Percentiles rank a stretch among this genome's conserved stretches.
phyloP scores from a whole-genome alignment of 1,140 invertebrate genomes.

The Euura saliciscinereae region DNA sequence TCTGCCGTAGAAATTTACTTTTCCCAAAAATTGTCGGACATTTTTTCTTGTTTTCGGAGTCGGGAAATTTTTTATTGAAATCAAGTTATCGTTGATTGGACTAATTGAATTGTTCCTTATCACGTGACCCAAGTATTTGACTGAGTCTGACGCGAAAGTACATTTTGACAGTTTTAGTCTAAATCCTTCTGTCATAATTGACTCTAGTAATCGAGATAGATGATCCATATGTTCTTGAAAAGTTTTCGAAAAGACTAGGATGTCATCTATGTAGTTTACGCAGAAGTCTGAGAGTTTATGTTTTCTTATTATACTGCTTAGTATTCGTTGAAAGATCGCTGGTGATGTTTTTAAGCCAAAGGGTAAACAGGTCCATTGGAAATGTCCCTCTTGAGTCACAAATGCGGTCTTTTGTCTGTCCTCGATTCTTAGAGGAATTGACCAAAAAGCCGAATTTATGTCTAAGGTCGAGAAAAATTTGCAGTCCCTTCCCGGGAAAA shows the following conservation, averaged over 20 bases:
- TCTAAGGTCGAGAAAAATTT: constrained; percentile 41
- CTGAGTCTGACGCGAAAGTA: constrained; percentile 18
- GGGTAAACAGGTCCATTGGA: no score
- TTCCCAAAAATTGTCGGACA: constrained; percentile 24
- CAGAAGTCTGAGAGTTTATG: constrained; percentile 29
- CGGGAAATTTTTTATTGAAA: constrained; percentile 23
- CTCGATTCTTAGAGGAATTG: constrained; percentile 36
- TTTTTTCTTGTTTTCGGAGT: constrained; percentile 24
- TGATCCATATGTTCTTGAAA: constrained; percentile 28
- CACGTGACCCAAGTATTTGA: constrained; percentile 21
- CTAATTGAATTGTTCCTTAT: constrained; percentile 12
- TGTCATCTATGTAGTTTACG: not conserved
- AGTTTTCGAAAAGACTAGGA: constrained; percentile 32
- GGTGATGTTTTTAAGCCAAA: no score
- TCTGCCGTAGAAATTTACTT: constrained; percentile 24
- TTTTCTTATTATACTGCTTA: constrained; percentile 30
- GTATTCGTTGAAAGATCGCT: constrained; percentile 26
- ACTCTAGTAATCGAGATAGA: constrained; percentile 12
- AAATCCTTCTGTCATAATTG: constrained; percentile 20
- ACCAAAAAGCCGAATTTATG: constrained; percentile 49
- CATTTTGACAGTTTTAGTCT: constrained; percentile 25
- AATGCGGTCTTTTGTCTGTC: constrained; percentile 40
- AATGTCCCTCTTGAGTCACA: no score
- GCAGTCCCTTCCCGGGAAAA: constrained; percentile 28
- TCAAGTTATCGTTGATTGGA: constrained; percentile 23